Conservation (phyloP, 2,888 invertebrate genomes). For the Aspidiotus rigidus region DNA sequence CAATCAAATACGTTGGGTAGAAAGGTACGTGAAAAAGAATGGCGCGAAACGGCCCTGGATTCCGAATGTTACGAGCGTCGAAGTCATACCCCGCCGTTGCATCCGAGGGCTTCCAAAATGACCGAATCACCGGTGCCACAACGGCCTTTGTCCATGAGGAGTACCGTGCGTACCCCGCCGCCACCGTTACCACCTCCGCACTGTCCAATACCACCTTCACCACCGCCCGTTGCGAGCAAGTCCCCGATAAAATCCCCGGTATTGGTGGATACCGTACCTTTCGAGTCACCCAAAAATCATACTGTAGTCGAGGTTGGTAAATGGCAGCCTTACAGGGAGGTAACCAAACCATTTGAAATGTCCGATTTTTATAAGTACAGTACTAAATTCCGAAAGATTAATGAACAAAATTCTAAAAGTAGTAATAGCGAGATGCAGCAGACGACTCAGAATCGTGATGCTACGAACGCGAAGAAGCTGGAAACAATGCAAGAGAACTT, state of each 20-base stretch:
- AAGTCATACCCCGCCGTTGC: constrained; percentile 28
- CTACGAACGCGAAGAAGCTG: not conserved
- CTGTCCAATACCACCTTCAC: constrained; percentile 15
- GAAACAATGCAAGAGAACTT: constrained; percentile 4
- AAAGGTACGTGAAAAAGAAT: constrained; percentile 51
- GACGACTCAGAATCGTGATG: constrained; percentile 6
- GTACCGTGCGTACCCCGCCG: constrained; percentile 42
- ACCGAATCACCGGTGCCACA: constrained; percentile 22
- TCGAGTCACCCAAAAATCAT: constrained; percentile 71
- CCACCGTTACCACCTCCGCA: constrained; percentile 35
- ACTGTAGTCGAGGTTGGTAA: constrained; percentile 80
- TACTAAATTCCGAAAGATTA: constrained; percentile 73
- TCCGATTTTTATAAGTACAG: constrained; percentile 97
- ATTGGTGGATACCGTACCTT: constrained; percentile 43
- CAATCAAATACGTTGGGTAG: constrained; percentile 35
- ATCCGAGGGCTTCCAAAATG: constrained; percentile 19
- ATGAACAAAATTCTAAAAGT: constrained; percentile 34
- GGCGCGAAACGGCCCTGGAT: constrained; percentile 61
- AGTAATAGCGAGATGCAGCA: not conserved
- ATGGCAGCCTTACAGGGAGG: constrained; percentile 84
- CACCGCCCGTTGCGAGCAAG: constrained; percentile 5
- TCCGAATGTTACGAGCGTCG: constrained; percentile 43
- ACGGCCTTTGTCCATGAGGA: constrained; percentile 16
- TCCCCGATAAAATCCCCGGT: constrained; percentile 28
- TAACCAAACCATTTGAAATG: constrained; percentile 95